Evolutionary conservation across 2,113 vertebrate species (phyloP), one percentile per base, ranked within the genome.

Genomic region (Neodontobutis hainanensis): DNA sequence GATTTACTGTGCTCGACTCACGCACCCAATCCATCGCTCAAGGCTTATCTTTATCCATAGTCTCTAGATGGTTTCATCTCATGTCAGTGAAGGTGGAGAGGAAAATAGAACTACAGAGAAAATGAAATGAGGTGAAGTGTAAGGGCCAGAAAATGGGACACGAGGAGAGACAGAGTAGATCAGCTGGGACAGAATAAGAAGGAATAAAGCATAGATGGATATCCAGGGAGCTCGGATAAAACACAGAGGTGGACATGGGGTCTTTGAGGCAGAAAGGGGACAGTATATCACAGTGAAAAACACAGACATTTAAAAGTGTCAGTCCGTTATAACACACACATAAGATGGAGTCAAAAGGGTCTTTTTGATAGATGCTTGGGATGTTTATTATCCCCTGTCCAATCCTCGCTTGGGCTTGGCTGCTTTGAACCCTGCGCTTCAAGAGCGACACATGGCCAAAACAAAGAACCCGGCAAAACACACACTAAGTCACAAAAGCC

Each of bases 401-500:
- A 35, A 48, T 67, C 78, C 51, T 60, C 34, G 60, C 61, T 63
- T 10, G 35, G 73, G 65, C 73, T 8, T 57, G 45, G 68, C 47
- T n/a, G 85, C 85, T 88, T 90, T 84, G 77, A 87, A 73, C 60
- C 70, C 34, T 5, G 34, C 64, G 71, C 83, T 80, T 68, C 70
- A 67, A 68, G 51, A 81, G 81, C 70, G 71, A 90, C 87, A 90
- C 77, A 85, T 83, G 80, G 83, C 69, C 68, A 50, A 59, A 78
- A 88, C 80, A 89, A 91, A 91, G 81, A 77, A 73, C 56, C 68
- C 16, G 75, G 84, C 86, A 86, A 73, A 72, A 85, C 50, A 68
- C 83, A 85, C 49, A 27, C 46, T 80, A 84, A 87, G 83, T 83
- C 80, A 90, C 84, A 88, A 87, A 88, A 78, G 83, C 76, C 73